Conservation (phyloP, 92 coral and sea anemone species). For the Scolanthus callimorphus region DNA sequence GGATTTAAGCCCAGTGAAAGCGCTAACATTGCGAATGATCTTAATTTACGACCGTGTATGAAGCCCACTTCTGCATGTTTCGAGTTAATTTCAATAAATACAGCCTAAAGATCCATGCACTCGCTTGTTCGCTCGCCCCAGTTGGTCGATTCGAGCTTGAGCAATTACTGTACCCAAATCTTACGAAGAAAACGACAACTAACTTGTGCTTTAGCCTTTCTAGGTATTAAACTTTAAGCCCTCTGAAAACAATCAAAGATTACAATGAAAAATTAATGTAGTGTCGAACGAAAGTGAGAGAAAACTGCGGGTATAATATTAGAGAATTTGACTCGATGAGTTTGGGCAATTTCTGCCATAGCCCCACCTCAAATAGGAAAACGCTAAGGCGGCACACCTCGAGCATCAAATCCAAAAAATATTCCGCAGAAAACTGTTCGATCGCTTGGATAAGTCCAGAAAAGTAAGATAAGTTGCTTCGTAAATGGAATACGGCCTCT, state of each 20-base stretch:
- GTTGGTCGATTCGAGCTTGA: not conserved
- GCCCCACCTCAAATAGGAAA: conserved; percentile 38
- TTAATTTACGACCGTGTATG: too few species aligned
- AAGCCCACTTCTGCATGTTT: too few species aligned
- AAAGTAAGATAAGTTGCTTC: too few species aligned
- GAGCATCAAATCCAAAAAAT: not conserved
- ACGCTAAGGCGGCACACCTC: conserved; percentile 30
- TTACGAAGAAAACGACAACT: conserved; percentile 6
- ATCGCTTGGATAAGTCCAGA: conserved; percentile 7
- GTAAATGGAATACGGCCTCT: not conserved
- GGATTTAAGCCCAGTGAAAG: too few species aligned
- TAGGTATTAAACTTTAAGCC: conserved; percentile 25
- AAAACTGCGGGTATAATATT: conserved; percentile 7
- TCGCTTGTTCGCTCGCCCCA: conserved; percentile 15
- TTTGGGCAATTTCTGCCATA: not conserved
- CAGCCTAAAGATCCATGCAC: too few species aligned
- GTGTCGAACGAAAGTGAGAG: conserved; percentile 38
- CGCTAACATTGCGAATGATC: too few species aligned
- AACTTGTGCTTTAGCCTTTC: conserved; percentile 18
- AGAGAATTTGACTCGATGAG: not conserved
- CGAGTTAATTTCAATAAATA: too few species aligned
- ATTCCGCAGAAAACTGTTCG: conserved; percentile 2
- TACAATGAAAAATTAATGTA: conserved; percentile 21
- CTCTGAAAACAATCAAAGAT: conserved; percentile 61
- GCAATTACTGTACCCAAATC: conserved; percentile 19